Conservation (phyloP, 1,140 invertebrate species). For the Schlechtendalia chinensis region DNA sequence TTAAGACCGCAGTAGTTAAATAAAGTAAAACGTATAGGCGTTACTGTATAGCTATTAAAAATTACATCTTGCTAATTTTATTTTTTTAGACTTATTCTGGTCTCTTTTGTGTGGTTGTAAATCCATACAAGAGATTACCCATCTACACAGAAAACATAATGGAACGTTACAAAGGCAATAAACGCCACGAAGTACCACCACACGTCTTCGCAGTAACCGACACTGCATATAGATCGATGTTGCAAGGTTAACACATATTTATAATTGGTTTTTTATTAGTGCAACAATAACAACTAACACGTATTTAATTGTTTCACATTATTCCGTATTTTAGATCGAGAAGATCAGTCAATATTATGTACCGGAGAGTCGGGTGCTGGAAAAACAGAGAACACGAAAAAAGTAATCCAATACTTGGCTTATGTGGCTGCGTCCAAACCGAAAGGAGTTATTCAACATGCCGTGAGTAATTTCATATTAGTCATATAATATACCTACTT, state of each 20-base stretch:
- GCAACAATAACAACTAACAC: background rate
- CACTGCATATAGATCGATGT: slow-evolving; percentile 96
- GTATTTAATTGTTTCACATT: background rate
- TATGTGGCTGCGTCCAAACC: slow-evolving; percentile 96
- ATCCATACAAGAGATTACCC: slow-evolving; percentile 97
- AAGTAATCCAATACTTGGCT: slow-evolving; percentile 99
- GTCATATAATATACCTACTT: slow-evolving; percentile 23
- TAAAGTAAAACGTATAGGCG: too few species aligned
- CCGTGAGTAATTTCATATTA: slow-evolving; percentile 66
- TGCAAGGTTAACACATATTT: slow-evolving; percentile 78
- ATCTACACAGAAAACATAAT: slow-evolving; percentile 99
- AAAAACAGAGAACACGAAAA: slow-evolving; percentile 99
- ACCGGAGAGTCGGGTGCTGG: slow-evolving; percentile 99
- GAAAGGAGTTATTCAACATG: slow-evolving; percentile 68
- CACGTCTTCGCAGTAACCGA: slow-evolving; percentile 99
- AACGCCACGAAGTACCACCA: slow-evolving; percentile 97
- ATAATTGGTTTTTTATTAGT: background rate
- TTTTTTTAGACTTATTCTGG: slow-evolving; percentile 94
- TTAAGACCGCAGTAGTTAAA: too few species aligned
- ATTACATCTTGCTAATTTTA: background rate
- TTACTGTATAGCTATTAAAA: too few species aligned
- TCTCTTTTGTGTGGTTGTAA: slow-evolving; percentile 98
- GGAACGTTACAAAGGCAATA: slow-evolving; percentile 99
- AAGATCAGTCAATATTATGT: slow-evolving; percentile 99
- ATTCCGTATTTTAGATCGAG: slow-evolving; percentile 75